These are phyloP conservation scores for Pherbina coryleti DNA, from an alignment of 2,888 invertebrate genomes.

Conservation along the genomic window DNA sequence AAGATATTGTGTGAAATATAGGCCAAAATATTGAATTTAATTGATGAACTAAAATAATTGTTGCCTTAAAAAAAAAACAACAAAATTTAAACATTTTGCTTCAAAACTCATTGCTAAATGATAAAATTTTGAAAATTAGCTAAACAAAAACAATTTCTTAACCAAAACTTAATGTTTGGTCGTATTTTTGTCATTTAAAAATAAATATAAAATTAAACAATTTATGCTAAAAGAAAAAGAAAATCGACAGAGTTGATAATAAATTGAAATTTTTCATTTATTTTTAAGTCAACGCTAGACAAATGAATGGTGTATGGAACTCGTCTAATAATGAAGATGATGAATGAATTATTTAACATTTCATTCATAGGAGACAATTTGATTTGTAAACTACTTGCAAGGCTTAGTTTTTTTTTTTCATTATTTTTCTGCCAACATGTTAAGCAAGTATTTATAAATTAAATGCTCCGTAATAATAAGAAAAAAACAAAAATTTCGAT, in stretches of 20 bases:
- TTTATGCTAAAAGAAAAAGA: background rate
- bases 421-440: background rate
- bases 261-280: constrained; percentile 34
- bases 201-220: constrained; percentile 34
- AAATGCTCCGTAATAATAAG: background rate
- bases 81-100: background rate
- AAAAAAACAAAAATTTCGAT: constrained; percentile 4
- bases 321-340: constrained; percentile 34
- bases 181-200: constrained; percentile 28
- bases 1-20: background rate
- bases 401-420: background rate
- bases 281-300: constrained; percentile 25
- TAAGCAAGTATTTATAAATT: constrained; percentile 35
- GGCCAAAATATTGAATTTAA: constrained; percentile 30
- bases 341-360: background rate
- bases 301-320: constrained; percentile 27
- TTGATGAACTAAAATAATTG: constrained; percentile 25
- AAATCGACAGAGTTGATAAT: background rate
- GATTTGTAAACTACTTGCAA: constrained; percentile 27
- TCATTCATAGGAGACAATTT: constrained; percentile 8
- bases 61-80: background rate
- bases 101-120: background rate
- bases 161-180: background rate
- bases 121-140: background rate
- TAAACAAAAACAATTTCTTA: background rate